phyloP scores from a whole-genome alignment of 2,113 vertebrate genomes.

The Lepidothrix coronata region DNA sequence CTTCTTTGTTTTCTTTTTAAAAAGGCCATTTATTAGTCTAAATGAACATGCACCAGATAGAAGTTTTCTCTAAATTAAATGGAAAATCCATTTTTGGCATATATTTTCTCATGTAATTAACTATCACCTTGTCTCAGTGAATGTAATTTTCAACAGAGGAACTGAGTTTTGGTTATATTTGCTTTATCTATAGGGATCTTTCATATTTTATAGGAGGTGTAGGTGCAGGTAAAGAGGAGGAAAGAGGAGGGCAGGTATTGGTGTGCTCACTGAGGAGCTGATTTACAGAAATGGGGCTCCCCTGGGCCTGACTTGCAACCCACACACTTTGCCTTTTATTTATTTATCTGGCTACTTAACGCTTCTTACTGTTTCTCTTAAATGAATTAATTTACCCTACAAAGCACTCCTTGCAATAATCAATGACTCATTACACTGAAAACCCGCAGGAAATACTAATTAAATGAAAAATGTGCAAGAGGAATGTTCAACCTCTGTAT shows the following conservation, averaged over 20 bases:
- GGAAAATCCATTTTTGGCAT: neutral
- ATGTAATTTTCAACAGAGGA: neutral
- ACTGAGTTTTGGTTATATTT: neutral
- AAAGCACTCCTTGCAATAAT: conserved; percentile 23
- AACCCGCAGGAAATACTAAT: conserved; percentile 28
- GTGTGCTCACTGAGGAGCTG: neutral
- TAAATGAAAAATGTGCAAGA: conserved; percentile 7
- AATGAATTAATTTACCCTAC: conserved; percentile 27
- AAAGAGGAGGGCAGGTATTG: neutral
- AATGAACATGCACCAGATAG: neutral
- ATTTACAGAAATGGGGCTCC: neutral
- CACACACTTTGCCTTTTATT: neutral
- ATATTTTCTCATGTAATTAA: neutral
- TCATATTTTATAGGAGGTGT: neutral
- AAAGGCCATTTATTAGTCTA: neutral
- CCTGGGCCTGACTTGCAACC: neutral
- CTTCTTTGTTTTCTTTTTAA: neutral
- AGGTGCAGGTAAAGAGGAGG: neutral
- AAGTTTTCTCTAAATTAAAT: neutral
- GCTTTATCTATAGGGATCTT: neutral
- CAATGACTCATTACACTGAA: conserved; percentile 6
- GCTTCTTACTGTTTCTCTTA: neutral
- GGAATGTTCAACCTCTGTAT: conserved; percentile 5
- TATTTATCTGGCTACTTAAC: conserved; percentile 39
- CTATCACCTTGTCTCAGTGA: neutral